Evolutionary conservation across 1,140 invertebrate species (phyloP).

Genomic region (Neelides sp.): DNA sequence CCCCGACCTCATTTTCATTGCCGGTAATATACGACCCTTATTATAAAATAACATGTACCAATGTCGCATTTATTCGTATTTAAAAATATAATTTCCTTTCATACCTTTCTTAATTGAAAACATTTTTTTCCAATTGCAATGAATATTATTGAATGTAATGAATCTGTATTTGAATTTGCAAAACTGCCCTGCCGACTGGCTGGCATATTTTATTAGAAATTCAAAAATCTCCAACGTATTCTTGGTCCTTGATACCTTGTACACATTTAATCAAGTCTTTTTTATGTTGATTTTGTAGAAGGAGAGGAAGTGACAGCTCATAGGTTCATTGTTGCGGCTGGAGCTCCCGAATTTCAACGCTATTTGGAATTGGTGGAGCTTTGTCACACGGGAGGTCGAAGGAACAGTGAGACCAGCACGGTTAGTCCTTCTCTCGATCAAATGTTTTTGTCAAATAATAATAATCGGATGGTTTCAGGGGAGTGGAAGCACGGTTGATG

Average conservation of each 20-base stretch:
- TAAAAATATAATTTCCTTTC: too few relatives aligned
- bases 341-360: constrained; percentile 15
- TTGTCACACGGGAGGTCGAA: constrained; percentile 2
- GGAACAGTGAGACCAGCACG: constrained; percentile 28
- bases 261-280: background rate
- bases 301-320: constrained; percentile 19
- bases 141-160: too few relatives aligned
- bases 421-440: background rate
- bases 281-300: constrained; percentile 1
- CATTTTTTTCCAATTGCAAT: too few relatives aligned
- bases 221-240: too few relatives aligned
- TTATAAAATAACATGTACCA: background rate
- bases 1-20: constrained; percentile 27
- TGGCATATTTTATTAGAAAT: too few relatives aligned
- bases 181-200: too few relatives aligned
- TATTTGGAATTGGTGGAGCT: constrained; percentile 20
- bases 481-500: constrained; percentile 27
- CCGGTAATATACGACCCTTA: constrained; percentile 10
- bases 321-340: constrained; percentile 18
- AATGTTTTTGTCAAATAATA: too few relatives aligned
- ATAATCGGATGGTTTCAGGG: constrained; percentile 8
- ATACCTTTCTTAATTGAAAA: too few relatives aligned
- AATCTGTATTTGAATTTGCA: too few relatives aligned
- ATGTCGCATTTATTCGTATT: too few relatives aligned
- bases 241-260: background rate